These are phyloP conservation scores for Chelonoidis abingdonii DNA, from an alignment of 2,113 vertebrate species.

Conservation along the genomic window DNA sequence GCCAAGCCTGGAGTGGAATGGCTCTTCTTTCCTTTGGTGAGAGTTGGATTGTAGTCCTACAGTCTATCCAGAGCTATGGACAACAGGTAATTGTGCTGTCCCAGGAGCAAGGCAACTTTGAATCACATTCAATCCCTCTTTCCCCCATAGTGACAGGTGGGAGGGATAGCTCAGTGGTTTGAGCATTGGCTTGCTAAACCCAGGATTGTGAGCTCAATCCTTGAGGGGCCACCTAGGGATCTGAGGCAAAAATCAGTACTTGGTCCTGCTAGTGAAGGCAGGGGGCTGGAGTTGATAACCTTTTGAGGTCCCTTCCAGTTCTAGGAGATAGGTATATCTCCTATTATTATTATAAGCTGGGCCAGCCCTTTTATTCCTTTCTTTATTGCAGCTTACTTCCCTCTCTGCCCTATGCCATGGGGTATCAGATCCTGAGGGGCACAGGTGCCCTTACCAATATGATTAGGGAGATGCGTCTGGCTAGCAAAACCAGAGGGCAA, in stretches of 20 bases:
- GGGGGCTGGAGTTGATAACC: too few relatives aligned
- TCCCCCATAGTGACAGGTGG: too few relatives aligned
- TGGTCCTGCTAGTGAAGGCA: too few relatives aligned
- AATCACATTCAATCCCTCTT: not conserved
- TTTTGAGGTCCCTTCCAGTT: too few relatives aligned
- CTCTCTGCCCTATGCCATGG: not conserved
- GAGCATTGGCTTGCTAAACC: too few relatives aligned
- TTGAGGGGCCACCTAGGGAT: too few relatives aligned
- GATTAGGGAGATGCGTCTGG: not conserved
- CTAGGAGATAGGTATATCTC: too few relatives aligned
- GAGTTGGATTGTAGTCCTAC: fast-evolving
- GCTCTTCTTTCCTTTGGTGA: not conserved
- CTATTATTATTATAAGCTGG: not conserved
- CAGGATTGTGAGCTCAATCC: too few relatives aligned
- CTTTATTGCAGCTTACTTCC: not conserved
- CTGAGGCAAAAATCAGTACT: too few relatives aligned
- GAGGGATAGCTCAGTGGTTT: too few relatives aligned
- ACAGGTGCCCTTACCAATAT: not conserved
- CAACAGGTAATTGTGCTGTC: not conserved
- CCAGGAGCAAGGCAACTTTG: not conserved
- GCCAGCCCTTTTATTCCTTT: not conserved
- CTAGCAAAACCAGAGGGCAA: not conserved
- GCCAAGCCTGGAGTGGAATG: not conserved
- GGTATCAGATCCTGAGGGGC: not conserved
- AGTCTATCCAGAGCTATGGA: not conserved